Percentiles rank a stretch among this genome's conserved stretches.
These are phyloP conservation scores for Bombus pyrosoma DNA, from an alignment of 1,140 invertebrate species.

Conservation along the genomic window DNA sequence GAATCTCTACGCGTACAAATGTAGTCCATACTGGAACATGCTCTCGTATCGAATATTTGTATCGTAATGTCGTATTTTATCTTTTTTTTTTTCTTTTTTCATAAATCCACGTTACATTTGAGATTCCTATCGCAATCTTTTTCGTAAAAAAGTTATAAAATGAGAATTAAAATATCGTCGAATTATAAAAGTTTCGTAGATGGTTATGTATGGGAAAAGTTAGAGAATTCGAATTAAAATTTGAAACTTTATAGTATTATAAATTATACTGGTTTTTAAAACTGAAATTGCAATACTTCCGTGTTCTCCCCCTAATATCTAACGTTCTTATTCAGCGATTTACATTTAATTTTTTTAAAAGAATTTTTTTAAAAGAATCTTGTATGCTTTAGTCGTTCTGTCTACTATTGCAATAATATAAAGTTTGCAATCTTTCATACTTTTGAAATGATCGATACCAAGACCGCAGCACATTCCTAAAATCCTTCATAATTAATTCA, in stretches of 20 bases:
- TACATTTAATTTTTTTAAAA: not conserved
- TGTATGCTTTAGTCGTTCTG: not conserved
- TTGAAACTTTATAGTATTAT: not conserved
- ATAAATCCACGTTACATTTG: not conserved
- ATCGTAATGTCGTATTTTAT: not conserved
- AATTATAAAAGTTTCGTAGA: not conserved
- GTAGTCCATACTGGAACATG: not conserved
- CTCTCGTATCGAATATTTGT: conserved; percentile 1
- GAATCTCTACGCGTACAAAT: conserved; percentile 35
- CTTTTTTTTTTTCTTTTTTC: not conserved
- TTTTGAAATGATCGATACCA: too few relatives aligned
- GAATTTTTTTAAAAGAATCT: not conserved
- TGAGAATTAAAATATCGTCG: not conserved
- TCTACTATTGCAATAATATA: not conserved
- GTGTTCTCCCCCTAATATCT: not conserved
- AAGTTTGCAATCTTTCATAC: not conserved
- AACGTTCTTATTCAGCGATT: not conserved
- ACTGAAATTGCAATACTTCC: not conserved
- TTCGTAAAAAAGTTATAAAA: not conserved
- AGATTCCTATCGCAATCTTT: not conserved
- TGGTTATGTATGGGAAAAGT: not conserved
- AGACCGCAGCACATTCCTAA: too few relatives aligned
- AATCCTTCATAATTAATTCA: not conserved
- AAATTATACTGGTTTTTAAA: not conserved
- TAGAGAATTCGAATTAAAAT: not conserved